Conservation (phyloP, 1,140 invertebrate genomes). For the Diploscapter pachys region DNA sequence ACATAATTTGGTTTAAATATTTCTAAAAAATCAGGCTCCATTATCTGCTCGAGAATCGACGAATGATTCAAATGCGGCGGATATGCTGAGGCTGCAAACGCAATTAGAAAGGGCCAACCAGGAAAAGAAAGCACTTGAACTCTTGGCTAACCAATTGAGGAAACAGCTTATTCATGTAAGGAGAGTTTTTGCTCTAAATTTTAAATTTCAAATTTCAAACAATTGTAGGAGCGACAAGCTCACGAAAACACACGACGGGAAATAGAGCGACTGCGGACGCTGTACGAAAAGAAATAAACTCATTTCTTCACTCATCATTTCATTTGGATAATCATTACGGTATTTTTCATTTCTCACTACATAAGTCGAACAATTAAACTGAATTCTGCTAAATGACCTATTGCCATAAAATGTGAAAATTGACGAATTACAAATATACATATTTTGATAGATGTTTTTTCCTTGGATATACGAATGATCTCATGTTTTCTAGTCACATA, state of each 20-base stretch:
- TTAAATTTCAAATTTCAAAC: slow-evolving; percentile 15
- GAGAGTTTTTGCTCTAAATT: background rate
- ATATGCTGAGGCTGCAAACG: slow-evolving; percentile 38
- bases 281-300: slow-evolving; percentile 23
- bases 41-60: slow-evolving; percentile 25
- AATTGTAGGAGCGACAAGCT: slow-evolving; percentile 45
- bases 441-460: too few relatives aligned
- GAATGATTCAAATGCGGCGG: slow-evolving; percentile 20
- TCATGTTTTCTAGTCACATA: too few relatives aligned
- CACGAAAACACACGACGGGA: slow-evolving; percentile 45
- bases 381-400: too few relatives aligned
- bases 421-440: too few relatives aligned
- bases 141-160: slow-evolving; percentile 34
- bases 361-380: too few relatives aligned
- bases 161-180: slow-evolving; percentile 43
- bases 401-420: too few relatives aligned
- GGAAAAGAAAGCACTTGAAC: slow-evolving; percentile 46
- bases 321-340: too few relatives aligned
- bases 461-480: too few relatives aligned
- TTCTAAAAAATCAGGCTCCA: slow-evolving; percentile 16
- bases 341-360: too few relatives aligned
- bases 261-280: slow-evolving; percentile 25
- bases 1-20: background rate
- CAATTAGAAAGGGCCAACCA: slow-evolving; percentile 40
- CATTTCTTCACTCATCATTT: too few relatives aligned